These are phyloP conservation scores for Copidosoma floridanum DNA, from an alignment of 1,140 invertebrate genomes.

Conservation along the genomic window DNA sequence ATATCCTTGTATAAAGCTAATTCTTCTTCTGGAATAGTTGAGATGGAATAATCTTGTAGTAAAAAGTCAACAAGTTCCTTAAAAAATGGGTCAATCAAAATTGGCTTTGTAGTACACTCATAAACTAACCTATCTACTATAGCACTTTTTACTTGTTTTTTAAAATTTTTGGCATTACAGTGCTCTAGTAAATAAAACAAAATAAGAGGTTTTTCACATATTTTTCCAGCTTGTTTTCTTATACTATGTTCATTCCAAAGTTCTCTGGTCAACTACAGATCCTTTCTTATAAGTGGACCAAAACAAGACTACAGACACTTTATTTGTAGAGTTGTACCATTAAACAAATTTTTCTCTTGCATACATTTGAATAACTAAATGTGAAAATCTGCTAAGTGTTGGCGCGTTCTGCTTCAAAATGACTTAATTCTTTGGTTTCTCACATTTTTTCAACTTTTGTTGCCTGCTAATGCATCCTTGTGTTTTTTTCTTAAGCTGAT, in stretches of 20 bases:
- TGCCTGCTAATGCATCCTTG: not conserved
- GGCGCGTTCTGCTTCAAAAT: constrained; percentile 12
- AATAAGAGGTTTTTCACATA: constrained; percentile 1
- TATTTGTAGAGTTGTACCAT: constrained; percentile 1
- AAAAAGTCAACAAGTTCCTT: too few species aligned
- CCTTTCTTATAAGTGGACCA: constrained; percentile 9
- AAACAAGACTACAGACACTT: constrained; percentile 21
- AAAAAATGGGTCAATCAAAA: too few species aligned
- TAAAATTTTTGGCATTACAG: not conserved
- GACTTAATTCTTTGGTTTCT: not conserved
- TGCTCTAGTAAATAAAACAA: constrained; percentile 3
- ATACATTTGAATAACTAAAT: constrained; percentile 19
- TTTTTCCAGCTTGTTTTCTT: constrained; percentile 9
- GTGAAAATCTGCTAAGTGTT: constrained; percentile 9
- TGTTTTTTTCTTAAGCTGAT: not conserved
- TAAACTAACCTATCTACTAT: too few species aligned
- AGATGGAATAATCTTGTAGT: too few species aligned
- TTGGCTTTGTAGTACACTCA: too few species aligned
- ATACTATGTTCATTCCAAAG: constrained; percentile 20
- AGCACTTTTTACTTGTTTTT: not conserved
- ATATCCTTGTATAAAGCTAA: too few species aligned
- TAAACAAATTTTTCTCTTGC: not conserved
- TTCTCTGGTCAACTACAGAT: not conserved
- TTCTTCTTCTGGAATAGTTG: too few species aligned
- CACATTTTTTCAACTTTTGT: not conserved